Evolutionary conservation across 2,888 invertebrate species (phyloP), one percentile per base, ranked within the genome.

Genomic region (Drosophila paranaensis): DNA sequence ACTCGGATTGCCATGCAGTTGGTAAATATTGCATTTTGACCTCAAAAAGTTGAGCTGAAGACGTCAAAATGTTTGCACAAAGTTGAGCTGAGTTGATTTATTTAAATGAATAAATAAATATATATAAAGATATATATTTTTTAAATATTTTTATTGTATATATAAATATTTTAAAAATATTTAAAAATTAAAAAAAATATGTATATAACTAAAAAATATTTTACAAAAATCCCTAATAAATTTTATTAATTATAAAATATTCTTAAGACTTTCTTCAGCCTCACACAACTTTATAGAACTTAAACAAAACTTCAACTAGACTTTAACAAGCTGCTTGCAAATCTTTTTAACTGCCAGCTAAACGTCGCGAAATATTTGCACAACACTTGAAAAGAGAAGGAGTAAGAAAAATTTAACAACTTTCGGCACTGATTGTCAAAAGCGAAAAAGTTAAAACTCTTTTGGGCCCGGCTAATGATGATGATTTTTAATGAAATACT

Each of bases 401-500:
- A 53, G 48, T 6, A 5, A 16, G 11, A 33, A 60, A 50, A 60
- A 25, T 16, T 35, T 25, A 42, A 4, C 51, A 58, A 69, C 60
- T 20, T 54, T 64, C 40, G 27, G 27, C 60, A 39, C 54, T 74
- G 67, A 84, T 85, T 81, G 63, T 79, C 54, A 70, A 81, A 70
- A 63, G 33, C 13, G 20, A 43, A 65, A 61, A 66, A 46, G 33
- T 35, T 11, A 50, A 63, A 43, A 60, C 53, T 78, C 20, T 40
- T 25, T 48, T 33, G 56, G 55, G 25, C 42, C 6, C 30, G 48
- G 71, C 78, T 80, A 86, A 88, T 75, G 75, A 86, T 74, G 62
- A 74, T 72, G 69, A 75, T 72, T 78, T 80, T 81, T 89, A 71
- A 76, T 74, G 72, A 71, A 71, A 77, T 78, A 89, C 79, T 87